A percentile compares a stretch with the other conserved stretches of the same genome.
Evolutionary conservation across 2,797 vertebrate genomes (phyloP).

Genomic region (Apodemus agrarius): DNA sequence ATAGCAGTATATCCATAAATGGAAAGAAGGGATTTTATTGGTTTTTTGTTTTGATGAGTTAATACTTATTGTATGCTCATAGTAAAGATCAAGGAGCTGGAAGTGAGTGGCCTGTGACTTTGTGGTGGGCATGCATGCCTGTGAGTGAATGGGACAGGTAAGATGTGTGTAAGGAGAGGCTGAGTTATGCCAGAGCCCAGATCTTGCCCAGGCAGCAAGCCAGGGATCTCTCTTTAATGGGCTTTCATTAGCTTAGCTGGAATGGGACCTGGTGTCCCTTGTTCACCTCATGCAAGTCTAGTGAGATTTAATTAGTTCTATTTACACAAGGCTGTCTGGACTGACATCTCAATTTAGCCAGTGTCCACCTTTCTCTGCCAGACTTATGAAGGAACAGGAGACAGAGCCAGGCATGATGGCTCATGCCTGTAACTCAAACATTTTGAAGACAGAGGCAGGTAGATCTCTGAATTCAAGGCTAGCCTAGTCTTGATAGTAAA

Average conservation of each 20-base stretch:
- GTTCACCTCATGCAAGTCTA: conserved; percentile 51
- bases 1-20: not conserved
- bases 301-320: conserved; percentile 70
- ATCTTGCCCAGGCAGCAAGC: conserved; percentile 34
- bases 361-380: not conserved
- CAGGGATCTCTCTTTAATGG: conserved; percentile 48
- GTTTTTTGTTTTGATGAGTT: conserved; percentile 35
- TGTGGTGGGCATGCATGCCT: not conserved
- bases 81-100: not conserved
- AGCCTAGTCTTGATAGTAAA: not conserved
- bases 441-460: not conserved
- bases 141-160: not conserved
- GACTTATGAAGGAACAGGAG: not conserved
- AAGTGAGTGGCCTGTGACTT: not conserved
- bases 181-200: conserved; percentile 45
- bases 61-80: not conserved
- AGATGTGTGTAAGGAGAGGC: not conserved
- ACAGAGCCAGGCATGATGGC: not conserved
- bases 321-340: conserved; percentile 37
- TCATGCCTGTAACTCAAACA: not conserved
- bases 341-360: not conserved
- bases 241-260: conserved; percentile 62
- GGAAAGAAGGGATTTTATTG: conserved; percentile 28
- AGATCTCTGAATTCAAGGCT: not conserved
- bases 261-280: conserved; percentile 4